Base-by-base conservation (phyloP, 2,797 vertebrate genomes). In the Labroides dimidiatus region DNA sequence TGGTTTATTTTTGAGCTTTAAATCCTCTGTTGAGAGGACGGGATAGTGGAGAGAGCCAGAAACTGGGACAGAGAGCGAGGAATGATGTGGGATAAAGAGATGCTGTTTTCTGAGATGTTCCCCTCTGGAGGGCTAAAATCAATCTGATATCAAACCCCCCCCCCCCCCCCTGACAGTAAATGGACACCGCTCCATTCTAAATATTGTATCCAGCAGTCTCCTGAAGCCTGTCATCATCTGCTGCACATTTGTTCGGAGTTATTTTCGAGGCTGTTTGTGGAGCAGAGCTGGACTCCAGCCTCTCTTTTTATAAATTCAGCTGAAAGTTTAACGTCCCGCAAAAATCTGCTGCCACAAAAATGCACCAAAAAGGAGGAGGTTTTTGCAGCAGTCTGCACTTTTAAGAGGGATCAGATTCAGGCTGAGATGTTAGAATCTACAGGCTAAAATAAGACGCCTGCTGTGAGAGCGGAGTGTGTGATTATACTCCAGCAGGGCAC, bases 321-420 rank as follows among this genome's bases (percentile, higher is more conserved):
- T 57, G 65, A 65, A 75, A 69, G 45, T 69, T 73, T 42, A 59
- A 79, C 52, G 37, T 75, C 66, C 64, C 30, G 66, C 20, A 42
- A 68, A 42, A 74, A 56, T 80, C 74, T 21, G 62, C 50, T 27
- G 54, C 86, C 90, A 85, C 88, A 91, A 80, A 74, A 87, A 91
- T 85, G 83, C 62, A 55, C 17, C n/a, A 4, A 10, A n/a, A 57
- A 65, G 50, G 43, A 59, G 49, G 50, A 43, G 42, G 36, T 66
- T 69, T n/a, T 45, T 58, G 66, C 67, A 84, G 21, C 20, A 67
- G 73, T 74, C 64, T 65, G 56, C 70, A 75, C 15, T 74, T 64
- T 65, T 52, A 19, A 50, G 69, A 50, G 55, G 33, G 50, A 59
- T 48, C 51, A 7, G 49, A 72, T 53, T 50, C 11, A 16, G 52